A percentile compares a stretch with the other conserved stretches of the same genome.
phyloP scores from a whole-genome alignment of 2,113 vertebrate genomes.

The Motacilla alba region DNA sequence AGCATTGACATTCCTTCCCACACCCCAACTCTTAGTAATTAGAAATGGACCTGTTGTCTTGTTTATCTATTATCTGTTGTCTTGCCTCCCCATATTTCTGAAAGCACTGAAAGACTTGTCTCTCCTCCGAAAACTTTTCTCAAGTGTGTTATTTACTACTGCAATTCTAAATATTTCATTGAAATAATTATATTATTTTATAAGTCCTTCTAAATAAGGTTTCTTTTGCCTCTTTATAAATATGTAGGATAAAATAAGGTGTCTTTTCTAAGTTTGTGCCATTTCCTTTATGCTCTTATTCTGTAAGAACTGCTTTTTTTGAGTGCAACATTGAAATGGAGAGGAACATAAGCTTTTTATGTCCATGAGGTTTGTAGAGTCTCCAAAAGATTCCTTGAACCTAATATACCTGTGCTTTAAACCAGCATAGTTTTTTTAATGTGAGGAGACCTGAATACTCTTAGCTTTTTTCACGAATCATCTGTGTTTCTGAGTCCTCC shows the following conservation, averaged over 20 bases:
- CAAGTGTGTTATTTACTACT: neutral
- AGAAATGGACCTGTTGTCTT: neutral
- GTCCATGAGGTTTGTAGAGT: neutral
- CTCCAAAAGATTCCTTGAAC: neutral
- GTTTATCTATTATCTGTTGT: neutral
- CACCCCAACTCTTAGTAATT: neutral
- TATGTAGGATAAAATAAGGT: neutral
- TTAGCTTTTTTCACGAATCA: neutral
- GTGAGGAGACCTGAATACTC: neutral
- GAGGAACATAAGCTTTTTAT: neutral
- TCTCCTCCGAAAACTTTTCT: neutral
- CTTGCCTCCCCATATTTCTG: neutral
- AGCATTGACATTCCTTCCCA: neutral
- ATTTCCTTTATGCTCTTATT: neutral
- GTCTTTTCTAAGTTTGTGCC: neutral
- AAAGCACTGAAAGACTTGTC: neutral
- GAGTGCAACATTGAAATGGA: neutral
- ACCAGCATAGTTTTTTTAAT: rapidly evolving
- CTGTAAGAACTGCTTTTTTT: neutral
- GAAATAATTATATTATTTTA: neutral
- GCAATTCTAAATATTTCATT: neutral
- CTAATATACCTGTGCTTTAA: neutral
- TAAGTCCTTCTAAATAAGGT: neutral
- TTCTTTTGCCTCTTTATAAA: neutral
- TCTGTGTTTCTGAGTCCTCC: neutral